Evolutionary conservation across 2,888 invertebrate genomes (phyloP).

Genomic region (Mimas tiliae): DNA sequence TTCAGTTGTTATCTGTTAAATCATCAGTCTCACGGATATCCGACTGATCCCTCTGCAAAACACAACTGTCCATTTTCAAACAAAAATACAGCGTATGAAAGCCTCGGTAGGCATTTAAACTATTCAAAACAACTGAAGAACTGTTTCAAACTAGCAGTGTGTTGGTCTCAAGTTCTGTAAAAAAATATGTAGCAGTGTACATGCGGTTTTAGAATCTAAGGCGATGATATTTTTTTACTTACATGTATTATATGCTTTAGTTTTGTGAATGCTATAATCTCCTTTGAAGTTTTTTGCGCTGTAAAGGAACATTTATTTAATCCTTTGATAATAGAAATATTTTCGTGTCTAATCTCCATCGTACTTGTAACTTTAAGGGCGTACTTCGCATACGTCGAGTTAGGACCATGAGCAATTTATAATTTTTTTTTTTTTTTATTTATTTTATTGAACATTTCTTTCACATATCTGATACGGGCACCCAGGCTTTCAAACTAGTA

Average conservation of each 20-base stretch:
- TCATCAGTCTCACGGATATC: too few species aligned
- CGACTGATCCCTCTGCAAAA: too few species aligned
- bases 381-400: neutral
- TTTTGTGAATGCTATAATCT: neutral
- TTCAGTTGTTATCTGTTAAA: too few species aligned
- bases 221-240: neutral
- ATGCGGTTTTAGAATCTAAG: neutral
- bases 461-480: too few species aligned
- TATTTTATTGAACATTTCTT: neutral
- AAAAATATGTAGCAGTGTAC: neutral
- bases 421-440: neutral
- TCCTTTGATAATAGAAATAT: constrained; percentile 33
- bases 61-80: too few species aligned
- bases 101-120: too few species aligned
- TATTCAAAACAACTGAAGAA: too few species aligned
- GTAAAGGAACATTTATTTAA: constrained; percentile 29
- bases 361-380: neutral
- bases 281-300: constrained; percentile 8
- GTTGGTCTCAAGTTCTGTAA: too few species aligned
- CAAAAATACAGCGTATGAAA: too few species aligned
- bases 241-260: neutral
- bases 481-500: too few species aligned
- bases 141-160: too few species aligned
- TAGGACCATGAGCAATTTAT: neutral
- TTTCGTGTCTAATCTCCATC: constrained; percentile 9